Conservation (phyloP, 2,888 invertebrate species). For the Esperia sulphurella region DNA sequence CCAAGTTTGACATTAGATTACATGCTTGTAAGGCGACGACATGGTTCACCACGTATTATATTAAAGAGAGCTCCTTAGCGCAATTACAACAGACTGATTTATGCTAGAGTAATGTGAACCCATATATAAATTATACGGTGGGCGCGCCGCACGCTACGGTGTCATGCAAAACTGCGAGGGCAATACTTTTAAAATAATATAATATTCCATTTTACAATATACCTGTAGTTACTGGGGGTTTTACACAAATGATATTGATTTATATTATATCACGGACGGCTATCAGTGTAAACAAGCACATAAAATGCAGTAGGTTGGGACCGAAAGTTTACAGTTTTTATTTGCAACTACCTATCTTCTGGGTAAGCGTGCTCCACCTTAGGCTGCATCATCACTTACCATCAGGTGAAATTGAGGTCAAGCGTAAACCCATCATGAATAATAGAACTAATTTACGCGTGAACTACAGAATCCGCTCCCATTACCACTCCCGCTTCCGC, state of each 20-base stretch:
- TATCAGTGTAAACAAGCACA: too few relatives aligned
- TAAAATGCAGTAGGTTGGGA: too few relatives aligned
- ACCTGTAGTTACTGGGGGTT: not conserved
- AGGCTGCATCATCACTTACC: too few relatives aligned
- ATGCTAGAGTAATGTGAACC: conserved; percentile 20
- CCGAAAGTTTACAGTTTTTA: too few relatives aligned
- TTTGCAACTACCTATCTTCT: too few relatives aligned
- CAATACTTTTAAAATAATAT: not conserved
- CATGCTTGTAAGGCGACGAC: conserved; percentile 21
- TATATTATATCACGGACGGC: too few relatives aligned
- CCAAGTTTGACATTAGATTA: conserved; percentile 12
- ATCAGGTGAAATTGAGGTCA: too few relatives aligned
- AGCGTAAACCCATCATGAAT: too few relatives aligned
- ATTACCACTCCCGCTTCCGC: too few relatives aligned
- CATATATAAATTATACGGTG: conserved; percentile 35
- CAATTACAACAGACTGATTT: conserved; percentile 57
- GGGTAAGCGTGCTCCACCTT: too few relatives aligned
- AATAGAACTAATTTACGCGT: too few relatives aligned
- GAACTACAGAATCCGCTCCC: too few relatives aligned
- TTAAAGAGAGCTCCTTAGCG: conserved; percentile 45
- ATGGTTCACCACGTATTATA: conserved; percentile 27
- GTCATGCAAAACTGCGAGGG: conserved; percentile 28
- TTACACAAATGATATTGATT: not conserved
- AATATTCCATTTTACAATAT: not conserved
- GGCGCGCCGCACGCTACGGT: conserved; percentile 45